Evolutionary conservation across 2,113 vertebrate genomes (phyloP), one percentile per base, ranked within the genome.

Genomic region (Prochilodus magdalenae): DNA sequence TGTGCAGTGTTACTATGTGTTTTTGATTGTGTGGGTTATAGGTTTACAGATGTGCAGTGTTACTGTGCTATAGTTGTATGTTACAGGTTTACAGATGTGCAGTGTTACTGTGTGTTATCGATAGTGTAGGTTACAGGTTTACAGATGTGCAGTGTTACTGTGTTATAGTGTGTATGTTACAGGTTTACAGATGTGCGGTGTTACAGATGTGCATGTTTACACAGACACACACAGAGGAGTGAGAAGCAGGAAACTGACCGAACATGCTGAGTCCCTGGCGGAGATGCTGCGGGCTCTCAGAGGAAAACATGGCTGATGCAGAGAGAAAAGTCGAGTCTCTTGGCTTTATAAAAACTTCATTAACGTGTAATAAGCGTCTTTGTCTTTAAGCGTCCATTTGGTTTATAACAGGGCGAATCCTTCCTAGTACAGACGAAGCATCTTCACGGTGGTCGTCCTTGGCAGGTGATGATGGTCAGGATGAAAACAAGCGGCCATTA

Each of bases 211-310:
- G 7, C 36, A 36, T 15, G 47, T 11, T 16, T 51, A 51, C 49
- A 51, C 14, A 51, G 18, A 55, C 53, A 55, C n/a, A 24, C 0
- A 26, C 0, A 60, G 8, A 26, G n/a, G 13, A 26, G 18, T 0
- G 1, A 26, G 20, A 26, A 0, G 13, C 1, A 26, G 73, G 62
- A 69, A 74, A 95, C 93, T 93, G 86, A 95, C 94, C 94, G 90
- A 94, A 95, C 94, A 95, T 95, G 91, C 94, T 94, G 81, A 95
- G 89, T 91, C 94, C 94, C 90, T 94, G 94, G 77, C 93, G 93
- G 33, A 94, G 90, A 83, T 94, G 94, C 80, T 93, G 94, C 62
- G 94, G 92, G 87, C 91, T 94, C 88, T 95, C 94, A 84, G 94
- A 94, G 63, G 94, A 95, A 86, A 93, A 95, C 94, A 95, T 95